Base-by-base conservation (phyloP, 2,797 vertebrate species). In the Pangasius larnaudii region DNA sequence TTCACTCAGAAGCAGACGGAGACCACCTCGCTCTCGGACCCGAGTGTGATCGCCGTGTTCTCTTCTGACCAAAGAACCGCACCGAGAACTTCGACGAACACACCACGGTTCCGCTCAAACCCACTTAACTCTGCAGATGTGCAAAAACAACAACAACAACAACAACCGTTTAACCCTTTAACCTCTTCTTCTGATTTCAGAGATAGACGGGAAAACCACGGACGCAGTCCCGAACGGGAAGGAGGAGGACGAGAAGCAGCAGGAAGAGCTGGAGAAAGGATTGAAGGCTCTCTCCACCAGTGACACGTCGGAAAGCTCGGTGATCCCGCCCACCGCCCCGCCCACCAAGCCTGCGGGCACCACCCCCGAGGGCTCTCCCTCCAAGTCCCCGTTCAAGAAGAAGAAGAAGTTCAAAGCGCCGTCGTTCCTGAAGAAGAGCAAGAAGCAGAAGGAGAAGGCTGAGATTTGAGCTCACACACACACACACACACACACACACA, bases 371-470 rank as follows among this genome's bases (percentile, higher is more conserved):
- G 98, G 98, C 8, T 99, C 98, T 0, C 98, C 98, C 4, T 98
- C 96, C 91, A 99, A 99, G 95, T 99, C 98, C 0, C 98, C 98
- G 0, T 99, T 98, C 33, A 99, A 99, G 96, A 99, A 99, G 96
- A 99, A 99, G 91, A 99, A 99, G 96, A 99, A 99, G 95, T 99
- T 99, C 96, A 98, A 99, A 93, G 98, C 98, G 1, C 98, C 98
- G 0, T 99, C 98, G 0, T 99, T 99, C 95, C 96, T 99, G 89
- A 97, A 97, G 90, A 97, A 97, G 93, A 97, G 96, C 94, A 98
- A 98, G 96, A 99, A 99, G 95, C 98, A 39, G 36, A 39, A 99
- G 94, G 98, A 99, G 92, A 99, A 99, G 85, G 96, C 93, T 0
- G 98, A 99, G 93, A 96, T 97, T 85, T 99, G 96, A 99, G 91